Evolutionary conservation across 2,888 invertebrate species (phyloP).

Genomic region (Schrankia costaestrigalis): DNA sequence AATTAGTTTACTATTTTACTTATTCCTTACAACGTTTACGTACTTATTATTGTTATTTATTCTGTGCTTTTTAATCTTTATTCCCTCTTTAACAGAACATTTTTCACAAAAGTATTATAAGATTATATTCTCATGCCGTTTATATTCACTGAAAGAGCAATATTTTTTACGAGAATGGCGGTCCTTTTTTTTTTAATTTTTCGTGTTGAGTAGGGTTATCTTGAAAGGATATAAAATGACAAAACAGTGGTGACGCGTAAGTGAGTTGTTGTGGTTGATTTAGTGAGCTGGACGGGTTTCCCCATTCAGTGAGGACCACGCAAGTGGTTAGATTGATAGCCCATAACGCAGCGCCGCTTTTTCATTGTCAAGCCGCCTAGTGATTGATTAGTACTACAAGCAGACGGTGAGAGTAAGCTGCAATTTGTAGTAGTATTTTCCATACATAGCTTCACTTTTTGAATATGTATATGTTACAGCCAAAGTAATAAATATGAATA

Average conservation of each 20-base stretch:
- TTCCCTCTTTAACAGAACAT: too few relatives aligned
- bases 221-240: slow-evolving; percentile 5
- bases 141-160: too few relatives aligned
- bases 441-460: too few relatives aligned
- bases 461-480: too few relatives aligned
- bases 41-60: slow-evolving; percentile 16
- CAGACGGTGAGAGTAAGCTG: slow-evolving; percentile 2
- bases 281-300: slow-evolving; percentile 19
- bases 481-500: too few relatives aligned
- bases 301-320: slow-evolving; percentile 11
- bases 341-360: slow-evolving; percentile 18
- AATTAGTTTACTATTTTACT: neutral
- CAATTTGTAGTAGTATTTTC: slow-evolving; percentile 13
- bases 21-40: too few relatives aligned
- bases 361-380: slow-evolving; percentile 23
- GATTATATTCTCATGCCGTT: too few relatives aligned
- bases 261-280: slow-evolving; percentile 22
- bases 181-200: neutral
- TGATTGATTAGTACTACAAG: slow-evolving; percentile 22
- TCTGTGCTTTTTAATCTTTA: slow-evolving; percentile 11
- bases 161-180: too few relatives aligned
- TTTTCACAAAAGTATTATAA: too few relatives aligned
- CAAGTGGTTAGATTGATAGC: slow-evolving; percentile 5
- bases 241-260: slow-evolving; percentile 9
- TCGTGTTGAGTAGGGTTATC: neutral